Evolutionary conservation across 2,888 invertebrate genomes (phyloP), one percentile per base, ranked within the genome.

Genomic region (Capitulum mitella): DNA sequence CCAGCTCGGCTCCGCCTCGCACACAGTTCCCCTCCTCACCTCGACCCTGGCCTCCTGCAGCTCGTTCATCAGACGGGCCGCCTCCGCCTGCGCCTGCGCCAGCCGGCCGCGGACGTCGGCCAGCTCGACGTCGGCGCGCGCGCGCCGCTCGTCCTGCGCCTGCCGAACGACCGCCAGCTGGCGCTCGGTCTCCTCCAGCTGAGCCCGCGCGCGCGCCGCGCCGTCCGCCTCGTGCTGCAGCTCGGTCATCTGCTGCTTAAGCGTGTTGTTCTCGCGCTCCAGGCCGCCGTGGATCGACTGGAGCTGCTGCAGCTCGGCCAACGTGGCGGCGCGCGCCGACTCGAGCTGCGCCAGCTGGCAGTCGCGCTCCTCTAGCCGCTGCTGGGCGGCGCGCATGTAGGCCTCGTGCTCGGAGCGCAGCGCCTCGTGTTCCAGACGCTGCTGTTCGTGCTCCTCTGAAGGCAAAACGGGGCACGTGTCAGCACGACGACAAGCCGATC

Each of bases 261-360:
- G 76, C 46, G 76, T 29, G 32, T 46, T 76, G 76, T 76, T 76
- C 70, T 70, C 70, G 40, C 76, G 76, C 76, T 76, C 76, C 29
- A 76, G 46, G 16, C 46, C 76, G 46, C 76, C 76, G 76, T 76
- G 76, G 16, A 76, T n/a, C 10, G 29, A 26, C 76, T 76, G 76
- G 29, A 76, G 76, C 46, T 76, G 76, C 46, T 76, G 76, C 76
- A 76, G 76, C 75, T 75, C 75, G 75, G 43, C 43, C 26, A 14
- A 12, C 40, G 29, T 29, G n/a, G 46, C 10, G 12, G 40, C n/a
- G 12, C 75, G 40, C n/a, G 75, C 10, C 43, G 19, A 12, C n/a
- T 75, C 75, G n/a, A 46, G 43, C 76, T 43, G 43, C 76, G 32
- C 48, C 76, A 76, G 46, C 48, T 76, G 76, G 16, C 46, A 29